Percentiles rank a stretch among this genome's conserved stretches.
Conservation (phyloP, 2,797 vertebrate species). For the Erpetoichthys calabaricus region DNA sequence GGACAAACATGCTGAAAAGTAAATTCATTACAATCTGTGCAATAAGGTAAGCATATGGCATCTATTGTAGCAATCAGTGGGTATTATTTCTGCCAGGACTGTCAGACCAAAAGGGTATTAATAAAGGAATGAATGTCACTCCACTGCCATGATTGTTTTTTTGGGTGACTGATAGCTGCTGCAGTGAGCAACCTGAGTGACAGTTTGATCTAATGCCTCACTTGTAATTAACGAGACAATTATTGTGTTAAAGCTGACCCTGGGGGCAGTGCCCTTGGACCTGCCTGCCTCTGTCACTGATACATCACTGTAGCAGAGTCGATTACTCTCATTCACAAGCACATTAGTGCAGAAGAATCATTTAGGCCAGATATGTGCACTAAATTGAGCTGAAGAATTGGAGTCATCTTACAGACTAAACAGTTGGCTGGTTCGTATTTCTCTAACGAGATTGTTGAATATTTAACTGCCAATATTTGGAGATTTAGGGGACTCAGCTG, state of each 20-base stretch:
- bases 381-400: constrained; percentile 6
- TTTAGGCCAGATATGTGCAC: constrained; percentile 2
- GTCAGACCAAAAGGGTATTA: neutral
- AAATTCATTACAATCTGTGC: neutral
- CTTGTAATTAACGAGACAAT: constrained; percentile 64
- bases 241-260: constrained; percentile 45
- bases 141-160: constrained; percentile 38
- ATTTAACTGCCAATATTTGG: neutral
- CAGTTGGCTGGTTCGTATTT: constrained; percentile 6
- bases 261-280: constrained; percentile 36
- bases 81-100: neutral
- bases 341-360: constrained; percentile 2
- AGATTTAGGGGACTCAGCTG: no score
- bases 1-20: neutral
- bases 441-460: neutral
- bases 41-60: constrained; percentile 3
- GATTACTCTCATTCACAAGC: constrained; percentile 44
- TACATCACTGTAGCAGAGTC: constrained; percentile 42
- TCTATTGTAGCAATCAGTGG: neutral
- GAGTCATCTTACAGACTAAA: neutral
- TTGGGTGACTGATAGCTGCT: constrained; percentile 42
- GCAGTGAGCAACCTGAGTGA: constrained; percentile 40
- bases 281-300: constrained; percentile 41
- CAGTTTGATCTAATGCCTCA: constrained; percentile 47
- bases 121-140: constrained; percentile 17